Evolutionary conservation across 2,797 vertebrate species (phyloP).

Genomic region (Basileuterus tristriatus): DNA sequence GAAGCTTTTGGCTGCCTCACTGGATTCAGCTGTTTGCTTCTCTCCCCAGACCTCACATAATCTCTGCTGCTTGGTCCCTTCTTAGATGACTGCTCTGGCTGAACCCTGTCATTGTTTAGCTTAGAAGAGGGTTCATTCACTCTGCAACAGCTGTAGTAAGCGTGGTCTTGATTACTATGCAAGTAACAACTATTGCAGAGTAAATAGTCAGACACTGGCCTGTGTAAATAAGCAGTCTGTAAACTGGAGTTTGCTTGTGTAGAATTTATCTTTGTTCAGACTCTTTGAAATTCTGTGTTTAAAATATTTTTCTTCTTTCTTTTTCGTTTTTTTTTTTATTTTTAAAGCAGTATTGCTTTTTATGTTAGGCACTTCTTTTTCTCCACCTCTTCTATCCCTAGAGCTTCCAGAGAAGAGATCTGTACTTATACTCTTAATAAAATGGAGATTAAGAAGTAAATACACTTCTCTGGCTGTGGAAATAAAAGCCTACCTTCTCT

Average conservation of each 20-base stretch:
- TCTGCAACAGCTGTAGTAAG: slow-evolving; percentile 43
- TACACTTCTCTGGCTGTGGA: neutral
- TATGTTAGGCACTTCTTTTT: neutral
- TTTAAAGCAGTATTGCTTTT: neutral
- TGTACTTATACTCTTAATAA: neutral
- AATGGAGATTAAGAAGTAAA: neutral
- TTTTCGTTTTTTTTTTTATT: neutral
- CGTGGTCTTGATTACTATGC: slow-evolving; percentile 30
- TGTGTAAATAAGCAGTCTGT: slow-evolving; percentile 12
- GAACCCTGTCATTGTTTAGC: neutral
- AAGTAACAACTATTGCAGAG: slow-evolving; percentile 48
- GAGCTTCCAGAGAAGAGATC: neutral
- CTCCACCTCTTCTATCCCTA: neutral
- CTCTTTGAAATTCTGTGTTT: neutral
- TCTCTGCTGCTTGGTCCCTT: neutral
- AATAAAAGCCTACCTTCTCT: neutral
- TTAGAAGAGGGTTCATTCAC: slow-evolving; percentile 54
- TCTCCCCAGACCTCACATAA: neutral
- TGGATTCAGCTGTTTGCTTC: neutral
- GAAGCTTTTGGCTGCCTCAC: neutral
- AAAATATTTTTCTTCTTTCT: neutral
- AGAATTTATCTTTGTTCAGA: slow-evolving; percentile 6
- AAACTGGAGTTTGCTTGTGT: neutral
- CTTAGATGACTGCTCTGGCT: neutral
- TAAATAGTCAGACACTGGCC: neutral